Conservation (phyloP, 2,113 vertebrate species). For the Mus pahari region DNA sequence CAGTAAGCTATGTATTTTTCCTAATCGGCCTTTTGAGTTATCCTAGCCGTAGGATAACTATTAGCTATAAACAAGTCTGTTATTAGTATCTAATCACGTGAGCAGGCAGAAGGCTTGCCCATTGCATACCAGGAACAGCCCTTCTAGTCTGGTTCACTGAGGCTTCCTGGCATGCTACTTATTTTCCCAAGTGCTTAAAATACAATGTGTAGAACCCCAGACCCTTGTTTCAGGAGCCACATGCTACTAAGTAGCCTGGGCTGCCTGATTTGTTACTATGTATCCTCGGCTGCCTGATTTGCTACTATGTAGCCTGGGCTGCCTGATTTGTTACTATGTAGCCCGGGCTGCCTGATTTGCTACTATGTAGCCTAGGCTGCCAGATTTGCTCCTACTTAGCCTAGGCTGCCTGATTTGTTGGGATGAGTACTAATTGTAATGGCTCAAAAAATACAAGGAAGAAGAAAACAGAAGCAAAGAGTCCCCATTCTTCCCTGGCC, state of each 20-base stretch:
- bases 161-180: neutral
- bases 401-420: neutral
- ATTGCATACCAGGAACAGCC: neutral
- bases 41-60: neutral
- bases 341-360: neutral
- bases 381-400: neutral
- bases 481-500: neutral
- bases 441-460: neutral
- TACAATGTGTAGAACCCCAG: neutral
- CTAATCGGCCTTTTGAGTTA: neutral
- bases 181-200: neutral
- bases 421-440: neutral
- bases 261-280: too few species aligned
- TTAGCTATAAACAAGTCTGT: neutral
- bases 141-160: neutral
- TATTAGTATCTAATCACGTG: neutral
- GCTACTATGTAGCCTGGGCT: too few species aligned
- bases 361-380: too few species aligned
- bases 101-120: neutral
- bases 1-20: neutral
- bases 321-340: neutral
- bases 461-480: neutral
- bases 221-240: too few species aligned
- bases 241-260: neutral
- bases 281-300: too few species aligned